Evolutionary conservation across 2,113 vertebrate species (phyloP), one percentile per base, ranked within the genome.

Genomic region (Platichthys stellatus): DNA sequence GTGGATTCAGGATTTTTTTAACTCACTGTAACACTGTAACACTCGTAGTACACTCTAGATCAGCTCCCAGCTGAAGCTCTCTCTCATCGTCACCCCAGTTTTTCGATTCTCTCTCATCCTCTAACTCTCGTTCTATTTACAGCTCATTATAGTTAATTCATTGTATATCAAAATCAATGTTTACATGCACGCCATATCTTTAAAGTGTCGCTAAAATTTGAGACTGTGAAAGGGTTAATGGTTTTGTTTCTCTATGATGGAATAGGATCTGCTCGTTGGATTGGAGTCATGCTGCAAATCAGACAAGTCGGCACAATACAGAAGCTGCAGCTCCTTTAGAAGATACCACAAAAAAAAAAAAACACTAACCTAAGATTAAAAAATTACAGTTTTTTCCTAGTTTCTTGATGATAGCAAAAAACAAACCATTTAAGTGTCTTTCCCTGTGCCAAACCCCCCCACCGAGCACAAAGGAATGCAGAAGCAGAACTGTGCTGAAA

Each of bases 321-420:
- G 54, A 78, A n/a, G n/a, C 73, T 5, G 40, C 53, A 47, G 71
- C 63, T 72, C 4, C 74, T 43, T 86, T 75, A 63, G 68, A 84
- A 83, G 75, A 69, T 31, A 63, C 31, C 21, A 12, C 17, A 28
- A 28, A 4, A 28, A 24, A 24, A 47, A 71, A 74, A 82, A 76
- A 12, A 61, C 2, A 31, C 31, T 80, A 81, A 80, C 81, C 76
- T 80, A 65, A 83, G 54, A 81, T 85, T 82, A 59, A 83, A 59
- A 1, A 89, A 24, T 67, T 69, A 28, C 31, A 79, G 80, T 80
- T 83, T 62, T 40, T 1, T 17, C 74, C 38, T 72, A 71, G 84
- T 87, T 86, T 87, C 72, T 86, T 68, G 82, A 76, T 65, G 81
- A 81, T 81, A 70, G 80, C 59, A 82, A 70, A 81, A 83, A 82